Evolutionary conservation across 2,113 vertebrate species (phyloP).

Genomic region (Nothobranchius kuhntae): DNA sequence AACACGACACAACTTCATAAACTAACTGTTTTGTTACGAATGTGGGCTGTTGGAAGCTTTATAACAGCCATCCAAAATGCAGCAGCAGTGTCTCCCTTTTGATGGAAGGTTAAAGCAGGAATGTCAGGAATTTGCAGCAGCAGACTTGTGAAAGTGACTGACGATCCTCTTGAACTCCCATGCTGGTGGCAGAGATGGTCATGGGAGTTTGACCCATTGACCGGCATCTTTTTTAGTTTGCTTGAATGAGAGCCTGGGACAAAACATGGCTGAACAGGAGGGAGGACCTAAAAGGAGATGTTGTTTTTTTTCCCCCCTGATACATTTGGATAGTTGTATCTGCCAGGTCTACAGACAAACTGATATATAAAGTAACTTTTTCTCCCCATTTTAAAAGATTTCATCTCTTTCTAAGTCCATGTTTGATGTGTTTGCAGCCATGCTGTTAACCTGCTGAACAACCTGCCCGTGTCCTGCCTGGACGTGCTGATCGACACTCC

Average conservation of each 20-base stretch:
- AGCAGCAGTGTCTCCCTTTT: conserved; percentile 2
- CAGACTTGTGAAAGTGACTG: conserved; percentile 83
- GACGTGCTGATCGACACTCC: conserved; percentile 90
- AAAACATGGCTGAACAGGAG: not conserved
- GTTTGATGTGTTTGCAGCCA: conserved; percentile 80
- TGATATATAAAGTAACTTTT: too few relatives aligned
- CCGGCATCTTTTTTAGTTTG: conserved; percentile 8
- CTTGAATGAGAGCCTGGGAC: conserved; percentile 3
- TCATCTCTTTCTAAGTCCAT: too few relatives aligned
- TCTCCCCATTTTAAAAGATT: too few relatives aligned
- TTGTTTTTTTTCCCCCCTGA: too few relatives aligned
- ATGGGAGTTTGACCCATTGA: conserved; percentile 31
- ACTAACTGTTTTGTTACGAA: not conserved
- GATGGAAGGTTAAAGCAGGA: conserved; percentile 49
- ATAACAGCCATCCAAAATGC: not conserved
- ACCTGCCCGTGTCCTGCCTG: conserved; percentile 92
- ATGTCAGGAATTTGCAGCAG: conserved; percentile 46
- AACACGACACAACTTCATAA: not conserved
- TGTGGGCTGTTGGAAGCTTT: not conserved
- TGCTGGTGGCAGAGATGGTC: conserved; percentile 27
- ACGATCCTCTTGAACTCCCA: conserved; percentile 76
- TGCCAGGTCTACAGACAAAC: too few relatives aligned
- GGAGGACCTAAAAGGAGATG: not conserved
- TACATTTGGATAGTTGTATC: too few relatives aligned
- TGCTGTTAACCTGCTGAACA: conserved; percentile 95